Evolutionary conservation across 2,888 invertebrate genomes (phyloP), one percentile per base, ranked within the genome.

Genomic region (Caenorhabditis zanzibari): DNA sequence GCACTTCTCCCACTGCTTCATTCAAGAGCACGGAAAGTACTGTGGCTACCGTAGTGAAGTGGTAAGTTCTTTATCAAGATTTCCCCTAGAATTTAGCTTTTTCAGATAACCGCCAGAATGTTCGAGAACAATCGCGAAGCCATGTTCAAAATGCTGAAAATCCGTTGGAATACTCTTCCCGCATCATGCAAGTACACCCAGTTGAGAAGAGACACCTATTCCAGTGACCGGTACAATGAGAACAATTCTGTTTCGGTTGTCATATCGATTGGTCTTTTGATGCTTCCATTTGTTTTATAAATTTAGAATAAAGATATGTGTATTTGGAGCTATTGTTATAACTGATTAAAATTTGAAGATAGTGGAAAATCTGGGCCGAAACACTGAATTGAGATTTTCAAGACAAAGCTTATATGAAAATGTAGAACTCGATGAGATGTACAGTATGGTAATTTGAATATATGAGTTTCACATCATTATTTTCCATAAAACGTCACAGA

Each of bases 61-160:
- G 61, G 88, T 87, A 9, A 71, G 81, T 72, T 44, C 10, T 41
- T 47, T 12, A 28, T n/a, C 9, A 24, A 9, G 41, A n/a, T 28
- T 9, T 1, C 14, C 47, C 47, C 14, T 38, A 32, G 7, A 44
- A 19, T 5, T 19, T 19, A n/a, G 4, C n/a, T n/a, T n/a, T 76
- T 86, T 38, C 72, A 88, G 88, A 84, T 88, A 24, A 85, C 88
- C 14, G 82, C 83, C 22, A 68, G 83, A 71, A 88, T 88, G 88
- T 85, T 84, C 56, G 85, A 85, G 32, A 74, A 76, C 71, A 88
- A 86, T 44, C 69, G 85, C 12, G 88, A 87, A 38, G 83, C 86
- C 2, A 87, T 89, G 61, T 87, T 87, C 73, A 88, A 83, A 26
- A 89, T 89, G 89, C 77, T 89, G 64, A 88, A 85, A 47, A 82